These are phyloP conservation scores for Semotilus atromaculatus DNA, from an alignment of 2,797 vertebrate genomes.

Conservation along the genomic window DNA sequence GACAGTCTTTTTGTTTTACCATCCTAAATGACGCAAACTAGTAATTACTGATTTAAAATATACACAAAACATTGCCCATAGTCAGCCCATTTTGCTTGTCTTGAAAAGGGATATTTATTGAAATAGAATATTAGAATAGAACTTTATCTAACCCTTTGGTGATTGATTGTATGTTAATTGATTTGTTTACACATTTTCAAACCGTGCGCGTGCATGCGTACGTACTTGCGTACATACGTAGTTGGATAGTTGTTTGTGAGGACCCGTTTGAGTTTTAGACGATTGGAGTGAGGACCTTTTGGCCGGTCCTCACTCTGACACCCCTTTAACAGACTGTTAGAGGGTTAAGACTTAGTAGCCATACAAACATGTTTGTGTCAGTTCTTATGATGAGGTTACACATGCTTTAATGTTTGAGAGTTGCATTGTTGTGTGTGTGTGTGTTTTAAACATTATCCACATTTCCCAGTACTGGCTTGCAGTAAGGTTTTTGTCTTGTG, in stretches of 20 bases:
- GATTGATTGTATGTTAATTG: not conserved
- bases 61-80: not conserved
- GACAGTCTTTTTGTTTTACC: not conserved
- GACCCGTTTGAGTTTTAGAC: not conserved
- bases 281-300: not conserved
- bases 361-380: not conserved
- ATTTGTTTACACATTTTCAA: not conserved
- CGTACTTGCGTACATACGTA: no score
- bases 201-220: not conserved
- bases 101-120: not conserved
- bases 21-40: not conserved
- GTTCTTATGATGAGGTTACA: not conserved
- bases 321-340: not conserved
- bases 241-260: not conserved
- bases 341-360: not conserved
- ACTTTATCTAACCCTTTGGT: not conserved
- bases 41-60: not conserved
- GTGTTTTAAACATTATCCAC: not conserved
- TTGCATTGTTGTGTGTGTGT: not conserved
- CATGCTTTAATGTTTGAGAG: not conserved
- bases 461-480: not conserved
- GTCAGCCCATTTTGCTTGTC: not conserved
- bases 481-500: not conserved
- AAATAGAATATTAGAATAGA: not conserved
- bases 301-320: not conserved